Evolutionary conservation across 2,113 vertebrate species (phyloP).

Genomic region (Notothenia rossii): DNA sequence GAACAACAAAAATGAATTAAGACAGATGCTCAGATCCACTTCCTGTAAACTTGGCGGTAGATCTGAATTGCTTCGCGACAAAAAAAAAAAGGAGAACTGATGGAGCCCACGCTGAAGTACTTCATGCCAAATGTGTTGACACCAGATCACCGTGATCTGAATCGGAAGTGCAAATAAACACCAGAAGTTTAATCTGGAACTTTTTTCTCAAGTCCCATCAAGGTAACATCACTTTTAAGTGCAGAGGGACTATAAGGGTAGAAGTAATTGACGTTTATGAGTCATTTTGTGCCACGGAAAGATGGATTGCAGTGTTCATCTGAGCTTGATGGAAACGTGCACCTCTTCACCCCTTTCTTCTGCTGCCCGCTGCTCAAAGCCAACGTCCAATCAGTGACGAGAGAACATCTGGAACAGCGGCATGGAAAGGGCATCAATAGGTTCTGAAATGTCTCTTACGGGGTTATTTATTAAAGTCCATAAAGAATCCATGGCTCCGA

Average conservation of each 20-base stretch:
- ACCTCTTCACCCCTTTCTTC: background rate
- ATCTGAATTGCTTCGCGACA: slow-evolving; percentile 38
- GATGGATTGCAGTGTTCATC: background rate
- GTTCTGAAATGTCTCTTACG: slow-evolving; percentile 46
- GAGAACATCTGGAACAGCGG: slow-evolving; percentile 14
- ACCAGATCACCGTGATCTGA: slow-evolving; percentile 41
- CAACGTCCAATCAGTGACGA: background rate
- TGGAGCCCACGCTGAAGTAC: slow-evolving; percentile 30
- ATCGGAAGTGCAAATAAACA: slow-evolving; percentile 67
- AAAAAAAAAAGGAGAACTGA: slow-evolving; percentile 7
- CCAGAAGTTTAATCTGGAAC: slow-evolving; percentile 54
- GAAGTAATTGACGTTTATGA: slow-evolving; percentile 5
- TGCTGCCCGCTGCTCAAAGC: background rate
- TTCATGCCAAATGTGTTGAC: slow-evolving; percentile 50
- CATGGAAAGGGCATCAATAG: slow-evolving; percentile 17
- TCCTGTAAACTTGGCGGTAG: slow-evolving; percentile 24
- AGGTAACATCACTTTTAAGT: slow-evolving; percentile 16
- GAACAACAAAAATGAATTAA: slow-evolving; percentile 50
- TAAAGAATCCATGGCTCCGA: background rate
- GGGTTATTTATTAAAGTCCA: slow-evolving; percentile 21
- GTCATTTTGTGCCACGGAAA: slow-evolving; percentile 20
- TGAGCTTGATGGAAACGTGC: background rate
- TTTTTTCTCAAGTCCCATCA: slow-evolving; percentile 11
- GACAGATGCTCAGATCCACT: slow-evolving; percentile 44
- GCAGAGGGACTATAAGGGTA: background rate